Base-by-base conservation (phyloP, 2,888 invertebrate genomes). In the Sinopyrophorus schimmeli region DNA sequence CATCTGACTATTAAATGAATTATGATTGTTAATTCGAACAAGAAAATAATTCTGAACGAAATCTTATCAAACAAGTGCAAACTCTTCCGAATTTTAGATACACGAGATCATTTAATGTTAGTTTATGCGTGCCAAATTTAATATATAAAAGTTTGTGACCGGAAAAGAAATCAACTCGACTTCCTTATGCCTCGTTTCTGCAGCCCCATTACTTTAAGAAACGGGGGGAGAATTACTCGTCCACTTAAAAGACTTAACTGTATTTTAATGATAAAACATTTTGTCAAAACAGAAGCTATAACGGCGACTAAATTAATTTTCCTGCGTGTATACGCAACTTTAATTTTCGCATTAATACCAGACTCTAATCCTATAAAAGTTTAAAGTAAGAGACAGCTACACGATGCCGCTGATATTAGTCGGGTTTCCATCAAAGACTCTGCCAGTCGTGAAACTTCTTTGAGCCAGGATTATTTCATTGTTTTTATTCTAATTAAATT, bases 81-180 rank as follows among this genome's bases (percentile, higher is more conserved):
- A n/a, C n/a, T n/a, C n/a, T n/a, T n/a, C n/a, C n/a, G n/a, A n/a
- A n/a, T n/a, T n/a, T n/a, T n/a, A n/a, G n/a, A n/a, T n/a, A n/a
- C n/a, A n/a, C n/a, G n/a, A n/a, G n/a, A 40, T 39, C 40, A 48
- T 40, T 48, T 41, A 27, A 30, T 51, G 38, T 41, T 47, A 51
- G 53, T 57, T 57, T 57, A 54, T 54, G 53, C 54, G 52, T 50
- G 57, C 54, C 54, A 58, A 58, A 61, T 61, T 61, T 60, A 56
- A 58, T 59, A 60, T 58, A 58, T 59, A 61, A 61, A 60, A 60
- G 54, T 60, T 60, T 60, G 54, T 55, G 59, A 58, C 55, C 56
- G 55, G 61, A 59, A 61, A 58, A 49, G 57, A 46, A 58, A 57
- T 54, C 47, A 53, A 49, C 49, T 57, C 50, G 34, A 53, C 50